Conservation (phyloP, 2,113 vertebrate genomes). For the Pseudorectes ferrugineus region DNA sequence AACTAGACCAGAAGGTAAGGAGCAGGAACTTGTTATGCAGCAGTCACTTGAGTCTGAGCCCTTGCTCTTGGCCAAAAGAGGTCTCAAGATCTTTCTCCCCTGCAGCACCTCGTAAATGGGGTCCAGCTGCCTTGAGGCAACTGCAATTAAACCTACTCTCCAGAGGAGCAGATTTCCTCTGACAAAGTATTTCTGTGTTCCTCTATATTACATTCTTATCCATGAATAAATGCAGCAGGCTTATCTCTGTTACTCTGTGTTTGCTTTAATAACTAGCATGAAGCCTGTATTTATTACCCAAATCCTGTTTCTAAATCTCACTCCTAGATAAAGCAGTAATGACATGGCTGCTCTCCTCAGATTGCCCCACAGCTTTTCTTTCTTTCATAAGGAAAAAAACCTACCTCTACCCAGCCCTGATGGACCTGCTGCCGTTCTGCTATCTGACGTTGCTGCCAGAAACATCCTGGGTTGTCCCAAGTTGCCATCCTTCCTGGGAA, state of each 20-base stretch:
- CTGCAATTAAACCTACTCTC: background rate
- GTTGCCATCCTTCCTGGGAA: background rate
- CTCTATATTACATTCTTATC: background rate
- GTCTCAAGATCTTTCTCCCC: background rate
- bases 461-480: background rate
- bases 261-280: conserved; percentile 31
- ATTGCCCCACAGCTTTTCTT: background rate
- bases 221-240: conserved; percentile 20
- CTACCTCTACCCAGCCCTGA: accelerated
- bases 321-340: background rate
- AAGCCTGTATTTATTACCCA: conserved; percentile 26
- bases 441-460: background rate
- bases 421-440: background rate
- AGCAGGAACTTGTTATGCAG: background rate
- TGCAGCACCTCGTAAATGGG: background rate
- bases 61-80: background rate
- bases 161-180: background rate
- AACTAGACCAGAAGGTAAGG: background rate
- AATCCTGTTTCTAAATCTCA: conserved; percentile 30
- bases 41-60: background rate
- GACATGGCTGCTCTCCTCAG: background rate
- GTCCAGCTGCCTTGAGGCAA: background rate
- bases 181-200: background rate
- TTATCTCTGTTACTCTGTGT: conserved; percentile 23
- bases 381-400: background rate